phyloP scores from a whole-genome alignment of 2,113 vertebrate genomes.

The Mungos mungo region DNA sequence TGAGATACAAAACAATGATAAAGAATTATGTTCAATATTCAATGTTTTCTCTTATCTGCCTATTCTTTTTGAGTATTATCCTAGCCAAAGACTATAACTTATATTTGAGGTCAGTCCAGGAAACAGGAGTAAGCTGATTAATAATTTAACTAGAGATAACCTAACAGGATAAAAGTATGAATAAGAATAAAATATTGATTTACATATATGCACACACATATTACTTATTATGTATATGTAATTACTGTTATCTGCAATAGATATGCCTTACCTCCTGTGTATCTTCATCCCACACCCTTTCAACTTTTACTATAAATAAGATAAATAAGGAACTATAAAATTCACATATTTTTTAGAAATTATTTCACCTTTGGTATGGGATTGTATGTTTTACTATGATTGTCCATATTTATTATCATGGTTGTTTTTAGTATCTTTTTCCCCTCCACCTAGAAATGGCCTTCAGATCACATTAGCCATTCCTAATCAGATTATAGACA shows the following conservation, averaged over 20 bases:
- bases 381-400: neutral
- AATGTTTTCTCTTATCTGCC: neutral
- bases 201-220: neutral
- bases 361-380: neutral
- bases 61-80: neutral
- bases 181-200: neutral
- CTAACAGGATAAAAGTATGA: neutral
- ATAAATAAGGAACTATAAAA: neutral
- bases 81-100: neutral
- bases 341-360: neutral
- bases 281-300: neutral
- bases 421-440: neutral
- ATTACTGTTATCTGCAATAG: neutral
- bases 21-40: neutral
- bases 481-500: neutral
- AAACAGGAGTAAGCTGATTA: neutral
- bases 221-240: neutral
- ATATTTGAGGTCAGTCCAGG: neutral
- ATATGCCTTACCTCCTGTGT: neutral
- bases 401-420: neutral
- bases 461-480: neutral
- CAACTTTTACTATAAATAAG: neutral
- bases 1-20: neutral
- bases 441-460: rapidly evolving
- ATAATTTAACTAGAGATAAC: neutral